Base-by-base conservation (phyloP, 2,113 vertebrate genomes). In the Hyla sarda region DNA sequence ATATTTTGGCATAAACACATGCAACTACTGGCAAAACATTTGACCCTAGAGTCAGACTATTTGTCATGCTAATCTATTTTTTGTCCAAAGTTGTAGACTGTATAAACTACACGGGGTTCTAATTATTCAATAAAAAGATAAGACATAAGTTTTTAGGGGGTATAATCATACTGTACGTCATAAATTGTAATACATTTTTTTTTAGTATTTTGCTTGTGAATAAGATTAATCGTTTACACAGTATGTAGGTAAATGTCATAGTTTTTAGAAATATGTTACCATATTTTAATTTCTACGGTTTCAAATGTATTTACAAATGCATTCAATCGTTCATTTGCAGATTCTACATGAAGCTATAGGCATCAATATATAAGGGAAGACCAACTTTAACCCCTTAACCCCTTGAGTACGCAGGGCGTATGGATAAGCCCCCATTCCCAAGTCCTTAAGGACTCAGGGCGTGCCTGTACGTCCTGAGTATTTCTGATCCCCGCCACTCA, bases 1-100 rank as follows among this genome's bases (percentile, higher is more conserved):
- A 93, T 94, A 95, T 95, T 95, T 95, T 94, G 95, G 93, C 94
- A 95, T 94, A 95, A 95, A 95, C 95, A 95, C 94, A 95, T 95
- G 95, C 95, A 95, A 94, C 93, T 91, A 93, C 95, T 93, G 93
- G 94, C 93, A 94, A 95, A 95, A 92, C 93, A 93, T 94, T 95
- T 95, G 94, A 95, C 94, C 94, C 93, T 91, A 91, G 93, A 94
- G 93, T 94, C 92, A 93, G 93, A 94, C 92, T 94, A 94, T 96
- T 94, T 94, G 94, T 95, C 94, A 95, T 94, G 95, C 93, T 94
- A 92, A 90, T 92, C 88, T 89, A 89, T 89, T 89, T 91, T 81
- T 60, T 92, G 85, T 87, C 90, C 91, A 92, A 95, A 94, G 90
- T 93, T 93, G 88, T 92, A 93, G 28, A 90, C 58, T 92, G 87